Evolutionary conservation across 2,797 vertebrate species (phyloP), one percentile per base, ranked within the genome.

Genomic region (Thaleichthys pacificus): DNA sequence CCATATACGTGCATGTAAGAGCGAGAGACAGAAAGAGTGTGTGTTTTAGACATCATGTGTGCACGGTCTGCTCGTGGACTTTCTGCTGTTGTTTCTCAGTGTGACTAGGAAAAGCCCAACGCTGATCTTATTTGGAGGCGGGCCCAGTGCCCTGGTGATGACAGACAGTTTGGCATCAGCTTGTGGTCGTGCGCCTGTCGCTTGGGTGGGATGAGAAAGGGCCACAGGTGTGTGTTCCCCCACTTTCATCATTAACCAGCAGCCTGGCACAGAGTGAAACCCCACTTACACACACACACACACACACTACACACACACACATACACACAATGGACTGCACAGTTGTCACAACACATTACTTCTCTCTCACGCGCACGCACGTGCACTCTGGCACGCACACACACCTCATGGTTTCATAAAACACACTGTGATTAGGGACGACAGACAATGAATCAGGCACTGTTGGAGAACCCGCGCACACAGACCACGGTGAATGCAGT

Each of bases 361-460:
- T n/a, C 51, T 51, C 49, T 6, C 15, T 17, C 19, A 6, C 51
- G 9, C 51, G 19, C 51, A 17, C 15, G 5, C 51, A 56, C 51
- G 5, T 8, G 19, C 51, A 56, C 51, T 56, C 51, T n/a, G 15
- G 19, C 28, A 35, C 51, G 28, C 60, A 62, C 38, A 54, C 49
- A 61, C 61, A 70, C 75, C 68, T 67, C 14, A 14, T 47, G 42
- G 42, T 47, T 47, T 47, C 42, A 47, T 47, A 47, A 47, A 47
- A 14, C 42, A 47, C 42, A 47, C 42, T 47, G 42, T 14, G 42
- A 47, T 47, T 47, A 47, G 42, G 42, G 42, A 47, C 9, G 42
- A 76, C 71, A 62, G 72, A 74, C 69, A 0, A 28, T 11, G 38
- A 47, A 71, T 72, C 38, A 63, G 76, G 77, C 68, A 61, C 9